These are phyloP conservation scores for Cremastinae sp. DNA, from an alignment of 2,888 invertebrate genomes.

Conservation along the genomic window DNA sequence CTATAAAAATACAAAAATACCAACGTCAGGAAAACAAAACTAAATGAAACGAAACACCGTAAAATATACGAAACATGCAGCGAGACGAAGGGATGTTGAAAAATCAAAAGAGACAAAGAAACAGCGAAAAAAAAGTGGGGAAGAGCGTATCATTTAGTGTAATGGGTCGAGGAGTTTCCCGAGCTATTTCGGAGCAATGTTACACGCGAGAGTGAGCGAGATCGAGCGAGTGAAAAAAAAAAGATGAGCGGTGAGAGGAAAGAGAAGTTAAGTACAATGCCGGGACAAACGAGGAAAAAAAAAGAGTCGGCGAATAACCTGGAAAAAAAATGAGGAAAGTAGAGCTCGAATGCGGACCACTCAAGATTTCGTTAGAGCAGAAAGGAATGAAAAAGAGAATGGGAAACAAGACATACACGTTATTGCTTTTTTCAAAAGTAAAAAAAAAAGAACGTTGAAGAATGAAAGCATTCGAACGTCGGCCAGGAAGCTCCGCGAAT, in stretches of 20 bases:
- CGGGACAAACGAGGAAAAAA: not conserved
- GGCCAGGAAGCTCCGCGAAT: slow-evolving; percentile 24
- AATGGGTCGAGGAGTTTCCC: slow-evolving; percentile 32
- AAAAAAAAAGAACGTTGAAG: not conserved
- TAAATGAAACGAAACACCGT: not conserved
- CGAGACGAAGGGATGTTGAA: not conserved
- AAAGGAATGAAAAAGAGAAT: not conserved
- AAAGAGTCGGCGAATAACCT: slow-evolving; percentile 13
- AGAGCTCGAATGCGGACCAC: slow-evolving; percentile 18
- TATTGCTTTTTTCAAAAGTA: not conserved
- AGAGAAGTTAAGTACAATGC: not conserved
- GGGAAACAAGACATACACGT: not conserved
- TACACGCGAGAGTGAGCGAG: too few relatives aligned
- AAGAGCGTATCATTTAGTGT: slow-evolving; percentile 41
- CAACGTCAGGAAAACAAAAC: not conserved
- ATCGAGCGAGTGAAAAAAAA: slow-evolving; percentile 26
- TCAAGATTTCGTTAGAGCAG: slow-evolving; percentile 7
- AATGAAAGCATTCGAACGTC: slow-evolving; percentile 10
- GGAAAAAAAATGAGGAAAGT: slow-evolving; percentile 14
- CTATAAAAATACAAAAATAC: too few relatives aligned
- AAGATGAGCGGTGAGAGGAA: not conserved
- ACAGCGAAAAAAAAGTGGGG: slow-evolving; percentile 11
- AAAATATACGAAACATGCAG: too few relatives aligned
- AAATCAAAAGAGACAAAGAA: slow-evolving; percentile 9
- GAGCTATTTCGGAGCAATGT: slow-evolving; percentile 47